These are phyloP conservation scores for Pteria penguin DNA, from an alignment of 2,888 invertebrate species.

Conservation along the genomic window DNA sequence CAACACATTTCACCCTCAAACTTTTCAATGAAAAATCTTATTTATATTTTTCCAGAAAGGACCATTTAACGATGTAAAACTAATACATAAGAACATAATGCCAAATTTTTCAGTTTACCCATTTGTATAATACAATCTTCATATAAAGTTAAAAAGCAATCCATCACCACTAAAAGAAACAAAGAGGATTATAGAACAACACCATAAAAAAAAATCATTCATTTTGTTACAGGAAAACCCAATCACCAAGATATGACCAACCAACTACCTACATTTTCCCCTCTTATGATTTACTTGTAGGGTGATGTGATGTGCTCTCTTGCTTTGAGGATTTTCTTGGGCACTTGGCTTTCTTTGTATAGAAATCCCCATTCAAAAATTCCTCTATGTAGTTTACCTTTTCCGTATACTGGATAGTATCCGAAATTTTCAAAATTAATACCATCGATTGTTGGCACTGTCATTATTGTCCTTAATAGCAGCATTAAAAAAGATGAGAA, in stretches of 20 bases:
- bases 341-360: constrained; percentile 97
- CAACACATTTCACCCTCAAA: no score
- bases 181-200: not conserved
- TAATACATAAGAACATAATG: no score
- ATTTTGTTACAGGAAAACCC: no score
- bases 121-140: no score
- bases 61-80: no score
- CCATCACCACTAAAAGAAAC: not conserved
- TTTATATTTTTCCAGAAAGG: no score
- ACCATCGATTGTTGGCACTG: constrained; percentile 98
- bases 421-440: constrained; percentile 96
- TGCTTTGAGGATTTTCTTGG: constrained; percentile 87
- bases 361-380: constrained; percentile 99
- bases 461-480: constrained; percentile 88
- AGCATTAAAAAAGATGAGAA: not conserved
- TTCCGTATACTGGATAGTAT: constrained; percentile 93
- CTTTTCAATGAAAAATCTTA: no score
- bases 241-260: no score
- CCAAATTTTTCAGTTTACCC: no score
- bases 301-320: constrained; percentile 93
- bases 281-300: constrained; percentile 86
- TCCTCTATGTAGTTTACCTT: constrained; percentile 89
- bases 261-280: no score
- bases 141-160: no score
- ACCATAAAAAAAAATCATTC: no score